These are phyloP conservation scores for Andrena marginata DNA, from an alignment of 2,888 invertebrate species.

Conservation along the genomic window DNA sequence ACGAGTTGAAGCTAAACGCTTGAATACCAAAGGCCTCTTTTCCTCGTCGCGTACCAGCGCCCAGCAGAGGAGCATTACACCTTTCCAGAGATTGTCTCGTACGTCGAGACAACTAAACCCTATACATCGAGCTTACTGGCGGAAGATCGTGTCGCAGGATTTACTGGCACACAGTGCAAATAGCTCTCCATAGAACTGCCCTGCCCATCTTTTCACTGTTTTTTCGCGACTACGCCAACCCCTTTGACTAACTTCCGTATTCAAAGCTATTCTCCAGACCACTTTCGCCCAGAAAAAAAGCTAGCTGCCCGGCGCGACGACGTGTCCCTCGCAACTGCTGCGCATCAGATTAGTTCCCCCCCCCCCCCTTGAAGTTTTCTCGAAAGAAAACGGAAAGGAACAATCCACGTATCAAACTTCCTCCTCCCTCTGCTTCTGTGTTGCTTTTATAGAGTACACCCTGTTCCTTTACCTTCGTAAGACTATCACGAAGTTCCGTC, in stretches of 20 bases:
- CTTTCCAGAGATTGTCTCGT: slow-evolving; percentile 10
- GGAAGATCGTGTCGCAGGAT: slow-evolving; percentile 46
- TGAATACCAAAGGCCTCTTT: neutral
- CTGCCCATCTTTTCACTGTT: slow-evolving; percentile 28
- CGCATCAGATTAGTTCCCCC: slow-evolving; percentile 19
- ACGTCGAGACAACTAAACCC: slow-evolving; percentile 29
- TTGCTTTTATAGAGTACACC: neutral
- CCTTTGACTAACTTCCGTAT: neutral
- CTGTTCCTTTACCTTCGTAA: neutral
- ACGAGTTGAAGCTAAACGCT: neutral
- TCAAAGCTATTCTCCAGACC: slow-evolving; percentile 28
- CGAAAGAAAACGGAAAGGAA: slow-evolving; percentile 1
- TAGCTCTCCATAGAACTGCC: slow-evolving; percentile 47
- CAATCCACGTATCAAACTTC: neutral
- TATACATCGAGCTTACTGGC: slow-evolving; percentile 25
- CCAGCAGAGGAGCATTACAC: neutral
- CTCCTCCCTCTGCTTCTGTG: neutral
- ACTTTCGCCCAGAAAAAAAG: slow-evolving; percentile 11
- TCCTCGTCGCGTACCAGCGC: neutral
- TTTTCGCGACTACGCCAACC: slow-evolving; percentile 31
- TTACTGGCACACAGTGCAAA: slow-evolving; percentile 44
- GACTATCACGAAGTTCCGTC: neutral
- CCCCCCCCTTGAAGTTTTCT: neutral
- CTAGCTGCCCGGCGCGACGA: slow-evolving; percentile 15
- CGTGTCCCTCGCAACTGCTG: slow-evolving; percentile 27